Percentiles rank a stretch among this genome's conserved stretches.
Evolutionary conservation across 2,888 invertebrate genomes (phyloP).

Genomic region (Platynereis dumerilii): DNA sequence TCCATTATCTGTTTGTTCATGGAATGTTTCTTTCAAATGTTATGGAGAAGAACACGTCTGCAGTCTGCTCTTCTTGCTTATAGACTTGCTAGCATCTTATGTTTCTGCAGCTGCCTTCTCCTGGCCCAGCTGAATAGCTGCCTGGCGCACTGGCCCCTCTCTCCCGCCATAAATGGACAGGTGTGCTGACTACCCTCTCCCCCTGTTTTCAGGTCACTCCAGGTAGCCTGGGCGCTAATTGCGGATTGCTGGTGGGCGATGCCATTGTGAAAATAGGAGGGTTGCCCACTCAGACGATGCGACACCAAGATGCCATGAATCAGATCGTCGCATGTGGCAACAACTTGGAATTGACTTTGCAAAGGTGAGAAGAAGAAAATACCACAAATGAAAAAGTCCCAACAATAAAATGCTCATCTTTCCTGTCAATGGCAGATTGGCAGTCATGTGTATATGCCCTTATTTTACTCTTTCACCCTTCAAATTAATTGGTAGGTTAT

Average conservation of each 20-base stretch:
- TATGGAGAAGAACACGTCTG: too few species aligned
- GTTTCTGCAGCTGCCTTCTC: not conserved
- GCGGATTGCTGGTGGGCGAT: conserved; percentile 61
- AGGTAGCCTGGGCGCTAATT: conserved; percentile 60
- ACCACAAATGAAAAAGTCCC: not conserved
- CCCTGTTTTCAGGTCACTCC: conserved; percentile 54
- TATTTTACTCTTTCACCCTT: too few species aligned
- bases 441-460: too few species aligned
- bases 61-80: not conserved
- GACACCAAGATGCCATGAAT: conserved; percentile 62
- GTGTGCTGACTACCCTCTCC: conserved; percentile 12
- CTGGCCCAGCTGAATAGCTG: too few species aligned
- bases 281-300: conserved; percentile 45
- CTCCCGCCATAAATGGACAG: too few species aligned
- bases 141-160: too few species aligned
- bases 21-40: too few species aligned
- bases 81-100: not conserved
- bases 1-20: too few species aligned
- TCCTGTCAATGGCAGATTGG: too few species aligned
- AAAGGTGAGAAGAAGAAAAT: conserved; percentile 46
- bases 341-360: conserved; percentile 55
- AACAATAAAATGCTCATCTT: too few species aligned
- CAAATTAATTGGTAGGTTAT: too few species aligned
- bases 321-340: conserved; percentile 57
- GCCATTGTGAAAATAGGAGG: conserved; percentile 58